Evolutionary conservation across 1,140 invertebrate genomes (phyloP).

Genomic region (Telenomus remus): DNA sequence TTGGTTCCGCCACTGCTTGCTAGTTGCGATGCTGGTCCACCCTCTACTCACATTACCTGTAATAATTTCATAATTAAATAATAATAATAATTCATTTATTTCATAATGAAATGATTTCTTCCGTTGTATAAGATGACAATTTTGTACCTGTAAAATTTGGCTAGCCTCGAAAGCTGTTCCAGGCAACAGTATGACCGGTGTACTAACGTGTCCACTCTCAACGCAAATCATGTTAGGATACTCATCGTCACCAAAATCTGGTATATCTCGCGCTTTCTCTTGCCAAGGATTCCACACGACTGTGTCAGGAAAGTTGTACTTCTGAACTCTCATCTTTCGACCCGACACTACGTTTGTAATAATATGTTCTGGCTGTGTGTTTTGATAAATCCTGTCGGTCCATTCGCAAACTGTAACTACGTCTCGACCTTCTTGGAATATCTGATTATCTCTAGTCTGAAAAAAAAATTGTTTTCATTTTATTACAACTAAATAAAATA

Average conservation of each 20-base stretch:
- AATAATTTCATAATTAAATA: no score
- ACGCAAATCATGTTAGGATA: conserved; percentile 97
- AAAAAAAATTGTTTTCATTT: neutral
- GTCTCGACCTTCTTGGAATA: conserved; percentile 91
- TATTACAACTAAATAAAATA: no score
- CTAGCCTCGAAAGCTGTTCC: conserved; percentile 92
- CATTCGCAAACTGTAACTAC: conserved; percentile 91
- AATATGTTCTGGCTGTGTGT: conserved; percentile 93
- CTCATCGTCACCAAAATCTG: conserved; percentile 96
- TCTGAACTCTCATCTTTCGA: conserved; percentile 92
- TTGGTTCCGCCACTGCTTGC: conserved; percentile 61
- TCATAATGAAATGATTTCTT: no score
- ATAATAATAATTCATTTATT: no score
- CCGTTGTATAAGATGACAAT: neutral
- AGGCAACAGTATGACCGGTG: conserved; percentile 88
- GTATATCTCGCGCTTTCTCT: conserved; percentile 92
- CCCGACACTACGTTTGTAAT: conserved; percentile 94
- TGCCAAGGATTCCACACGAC: conserved; percentile 98
- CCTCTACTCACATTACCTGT: conserved; percentile 79
- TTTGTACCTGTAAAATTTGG: conserved; percentile 86
- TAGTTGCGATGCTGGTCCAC: conserved; percentile 69
- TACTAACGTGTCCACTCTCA: conserved; percentile 91
- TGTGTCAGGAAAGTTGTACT: conserved; percentile 96
- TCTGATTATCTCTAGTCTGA: conserved; percentile 86
- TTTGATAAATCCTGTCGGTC: conserved; percentile 95